Percentiles rank a stretch among this genome's conserved stretches.
These are phyloP conservation scores for Hermodice carunculata DNA, from an alignment of 2,888 invertebrate genomes.

Conservation along the genomic window DNA sequence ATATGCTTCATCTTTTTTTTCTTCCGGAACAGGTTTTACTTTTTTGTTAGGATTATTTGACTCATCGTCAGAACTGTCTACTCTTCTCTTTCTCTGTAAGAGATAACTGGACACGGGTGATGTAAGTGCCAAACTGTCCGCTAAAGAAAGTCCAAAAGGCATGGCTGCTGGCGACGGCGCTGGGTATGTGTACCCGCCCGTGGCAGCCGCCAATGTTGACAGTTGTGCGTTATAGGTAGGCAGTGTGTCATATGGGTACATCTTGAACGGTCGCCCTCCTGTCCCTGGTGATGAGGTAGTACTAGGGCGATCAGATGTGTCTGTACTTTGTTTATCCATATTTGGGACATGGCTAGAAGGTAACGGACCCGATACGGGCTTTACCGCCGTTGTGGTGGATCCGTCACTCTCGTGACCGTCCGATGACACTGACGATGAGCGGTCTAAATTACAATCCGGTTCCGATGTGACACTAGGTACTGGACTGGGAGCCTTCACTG, in stretches of 20 bases:
- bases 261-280: constrained; percentile 16
- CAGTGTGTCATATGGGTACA: constrained; percentile 27
- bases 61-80: background rate
- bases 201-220: constrained; percentile 12
- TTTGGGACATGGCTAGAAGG: background rate
- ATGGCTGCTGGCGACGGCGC: constrained; percentile 7
- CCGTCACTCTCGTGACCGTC: background rate
- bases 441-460: background rate
- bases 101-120: constrained; percentile 28
- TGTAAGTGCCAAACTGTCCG: constrained; percentile 14
- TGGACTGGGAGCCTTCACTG: constrained; percentile 8
- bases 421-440: constrained; percentile 9
- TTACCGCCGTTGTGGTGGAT: background rate
- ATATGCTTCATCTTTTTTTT: constrained; percentile 83
- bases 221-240: constrained; percentile 8
- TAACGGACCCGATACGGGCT: background rate
- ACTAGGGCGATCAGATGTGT: background rate
- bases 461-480: constrained; percentile 12
- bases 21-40: constrained; percentile 54
- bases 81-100: constrained; percentile 22
- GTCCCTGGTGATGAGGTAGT: background rate
- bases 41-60: constrained; percentile 6
- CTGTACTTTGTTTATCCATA: background rate
- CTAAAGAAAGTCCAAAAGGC: background rate
- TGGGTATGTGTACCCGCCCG: background rate